Conservation (phyloP, 53 echinoderm and acorn worm genomes). For the Crossaster papposus region DNA sequence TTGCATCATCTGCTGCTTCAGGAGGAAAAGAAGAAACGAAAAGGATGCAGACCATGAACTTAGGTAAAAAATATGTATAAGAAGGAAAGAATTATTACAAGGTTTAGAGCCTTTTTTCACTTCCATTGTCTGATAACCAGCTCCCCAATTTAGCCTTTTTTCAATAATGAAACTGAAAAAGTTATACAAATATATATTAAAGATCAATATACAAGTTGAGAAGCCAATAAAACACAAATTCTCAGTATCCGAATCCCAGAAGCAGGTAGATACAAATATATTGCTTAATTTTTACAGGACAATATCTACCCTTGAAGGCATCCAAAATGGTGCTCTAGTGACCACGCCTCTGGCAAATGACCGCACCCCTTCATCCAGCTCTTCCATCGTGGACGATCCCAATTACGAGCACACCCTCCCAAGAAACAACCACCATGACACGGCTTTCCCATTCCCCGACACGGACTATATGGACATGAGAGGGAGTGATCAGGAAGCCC, state of each 20-base stretch:
- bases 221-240: background rate
- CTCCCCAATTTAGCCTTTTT: too few relatives aligned
- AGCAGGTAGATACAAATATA: background rate
- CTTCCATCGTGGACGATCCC: constrained; percentile 30
- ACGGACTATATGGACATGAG: constrained; percentile 28
- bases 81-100: background rate
- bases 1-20: constrained; percentile 55
- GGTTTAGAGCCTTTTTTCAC: background rate
- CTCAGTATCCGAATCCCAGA: background rate
- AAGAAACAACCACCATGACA: constrained; percentile 16
- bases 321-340: constrained; percentile 42
- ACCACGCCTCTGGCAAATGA: constrained; percentile 51
- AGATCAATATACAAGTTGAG: background rate
- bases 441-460: constrained; percentile 46
- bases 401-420: constrained; percentile 33
- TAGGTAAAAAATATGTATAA: constrained; percentile 34
- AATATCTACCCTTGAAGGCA: constrained; percentile 11
- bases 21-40: constrained; percentile 10
- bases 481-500: background rate
- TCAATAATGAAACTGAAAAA: too few relatives aligned
- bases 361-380: constrained; percentile 48
- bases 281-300: background rate
- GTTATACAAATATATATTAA: background rate
- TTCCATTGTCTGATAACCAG: too few relatives aligned
- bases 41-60: constrained; percentile 60